Evolutionary conservation across 2,113 vertebrate genomes (phyloP).

Genomic region (Pelvicachromis taeniatus): DNA sequence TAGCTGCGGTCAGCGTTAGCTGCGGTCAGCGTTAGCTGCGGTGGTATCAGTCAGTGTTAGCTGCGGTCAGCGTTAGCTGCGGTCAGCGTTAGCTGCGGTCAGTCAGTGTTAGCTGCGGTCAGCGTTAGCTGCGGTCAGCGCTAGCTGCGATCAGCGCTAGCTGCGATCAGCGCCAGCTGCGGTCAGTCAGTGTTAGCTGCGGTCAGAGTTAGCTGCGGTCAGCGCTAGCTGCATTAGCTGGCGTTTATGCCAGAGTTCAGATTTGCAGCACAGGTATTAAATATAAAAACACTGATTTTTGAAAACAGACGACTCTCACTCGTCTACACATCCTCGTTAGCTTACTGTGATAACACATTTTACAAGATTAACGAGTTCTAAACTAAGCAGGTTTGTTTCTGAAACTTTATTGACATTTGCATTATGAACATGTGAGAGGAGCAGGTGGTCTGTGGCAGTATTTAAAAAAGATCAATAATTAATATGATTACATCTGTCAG

Average conservation of each 20-base stretch:
- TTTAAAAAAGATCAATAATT: not conserved
- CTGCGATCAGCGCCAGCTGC: accelerated
- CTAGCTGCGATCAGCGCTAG: not conserved
- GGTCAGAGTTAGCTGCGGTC: not conserved
- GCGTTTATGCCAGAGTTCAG: not conserved
- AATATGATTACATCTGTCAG: not conserved
- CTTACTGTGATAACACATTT: too few relatives aligned
- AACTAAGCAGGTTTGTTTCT: not conserved
- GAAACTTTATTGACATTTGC: not conserved
- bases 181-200: too few relatives aligned
- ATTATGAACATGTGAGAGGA: too few relatives aligned
- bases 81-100: too few relatives aligned
- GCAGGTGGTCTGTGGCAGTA: not conserved
- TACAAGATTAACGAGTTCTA: not conserved
- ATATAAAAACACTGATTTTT: not conserved
- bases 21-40: too few relatives aligned
- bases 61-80: too few relatives aligned
- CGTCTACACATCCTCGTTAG: not conserved
- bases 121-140: too few relatives aligned
- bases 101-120: too few relatives aligned
- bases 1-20: too few relatives aligned
- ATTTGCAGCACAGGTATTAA: not conserved
- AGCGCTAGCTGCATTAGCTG: not conserved
- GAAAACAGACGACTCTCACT: not conserved
- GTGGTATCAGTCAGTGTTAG: too few relatives aligned